Conservation (phyloP, 2,797 vertebrate genomes). For the Acanthurus tractus region DNA sequence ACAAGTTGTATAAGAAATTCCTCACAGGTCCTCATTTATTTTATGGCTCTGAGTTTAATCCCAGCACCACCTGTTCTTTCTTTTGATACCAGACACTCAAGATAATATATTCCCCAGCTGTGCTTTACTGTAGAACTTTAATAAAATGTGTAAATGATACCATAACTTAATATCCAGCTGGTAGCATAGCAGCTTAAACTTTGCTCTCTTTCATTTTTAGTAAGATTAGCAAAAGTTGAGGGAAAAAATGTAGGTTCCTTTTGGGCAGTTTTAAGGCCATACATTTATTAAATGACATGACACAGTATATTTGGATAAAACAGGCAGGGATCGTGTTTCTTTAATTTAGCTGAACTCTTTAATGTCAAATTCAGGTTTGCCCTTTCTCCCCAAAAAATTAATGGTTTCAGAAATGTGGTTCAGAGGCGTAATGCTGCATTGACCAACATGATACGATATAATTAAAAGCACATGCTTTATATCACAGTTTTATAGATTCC, state of each 20-base stretch:
- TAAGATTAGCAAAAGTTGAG: slow-evolving; percentile 1
- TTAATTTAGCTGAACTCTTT: not conserved
- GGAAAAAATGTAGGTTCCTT: not conserved
- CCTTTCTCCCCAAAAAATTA: not conserved
- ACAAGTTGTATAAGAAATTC: slow-evolving; percentile 5
- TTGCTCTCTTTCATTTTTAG: slow-evolving; percentile 22
- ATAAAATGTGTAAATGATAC: slow-evolving; percentile 11
- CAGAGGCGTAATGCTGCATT: not conserved
- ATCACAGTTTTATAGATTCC: not conserved
- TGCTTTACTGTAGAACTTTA: not conserved
- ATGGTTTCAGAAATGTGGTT: not conserved
- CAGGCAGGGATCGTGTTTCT: not conserved
- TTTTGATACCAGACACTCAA: not conserved
- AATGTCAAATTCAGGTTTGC: not conserved
- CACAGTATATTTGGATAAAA: not conserved
- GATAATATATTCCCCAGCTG: not conserved
- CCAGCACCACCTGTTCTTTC: not conserved
- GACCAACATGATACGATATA: not conserved
- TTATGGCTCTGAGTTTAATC: not conserved
- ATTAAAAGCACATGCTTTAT: not conserved
- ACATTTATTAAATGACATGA: not conserved
- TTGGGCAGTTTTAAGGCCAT: not conserved
- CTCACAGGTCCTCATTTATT: not conserved
- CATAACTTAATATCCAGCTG: not conserved
- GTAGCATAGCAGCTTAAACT: slow-evolving; percentile 11